These are phyloP conservation scores for Leptosomus discolor DNA, from an alignment of 2,113 vertebrate species.

Conservation along the genomic window DNA sequence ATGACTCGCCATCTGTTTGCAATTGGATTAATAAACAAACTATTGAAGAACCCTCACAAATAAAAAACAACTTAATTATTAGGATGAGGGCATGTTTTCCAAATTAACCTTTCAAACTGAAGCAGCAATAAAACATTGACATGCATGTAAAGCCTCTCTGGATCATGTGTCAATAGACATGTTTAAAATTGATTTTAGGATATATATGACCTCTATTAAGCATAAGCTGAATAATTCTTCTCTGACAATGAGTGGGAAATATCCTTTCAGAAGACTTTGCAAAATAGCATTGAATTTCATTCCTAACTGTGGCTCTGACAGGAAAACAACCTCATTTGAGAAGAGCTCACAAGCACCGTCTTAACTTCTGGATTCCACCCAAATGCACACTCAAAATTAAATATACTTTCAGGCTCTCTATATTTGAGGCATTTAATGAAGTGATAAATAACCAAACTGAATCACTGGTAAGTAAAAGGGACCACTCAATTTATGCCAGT, in stretches of 20 bases:
- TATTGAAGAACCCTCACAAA: background rate
- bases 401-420: background rate
- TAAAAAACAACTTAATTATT: background rate
- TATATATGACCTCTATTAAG: background rate
- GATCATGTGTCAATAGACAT: background rate
- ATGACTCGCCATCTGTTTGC: background rate
- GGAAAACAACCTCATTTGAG: background rate
- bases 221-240: background rate
- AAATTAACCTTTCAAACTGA: slow-evolving; percentile 37
- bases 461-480: background rate
- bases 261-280: background rate
- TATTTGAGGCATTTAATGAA: background rate
- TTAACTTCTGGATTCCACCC: background rate
- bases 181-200: background rate
- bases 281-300: background rate
- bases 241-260: background rate
- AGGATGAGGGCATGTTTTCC: background rate
- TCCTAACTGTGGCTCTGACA: background rate
- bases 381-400: background rate
- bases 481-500: background rate
- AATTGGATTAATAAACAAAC: background rate
- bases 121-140: background rate
- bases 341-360: background rate
- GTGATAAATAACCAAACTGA: background rate
- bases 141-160: background rate